Evolutionary conservation across 2,888 invertebrate species (phyloP).

Genomic region (Drosophila monieri): DNA sequence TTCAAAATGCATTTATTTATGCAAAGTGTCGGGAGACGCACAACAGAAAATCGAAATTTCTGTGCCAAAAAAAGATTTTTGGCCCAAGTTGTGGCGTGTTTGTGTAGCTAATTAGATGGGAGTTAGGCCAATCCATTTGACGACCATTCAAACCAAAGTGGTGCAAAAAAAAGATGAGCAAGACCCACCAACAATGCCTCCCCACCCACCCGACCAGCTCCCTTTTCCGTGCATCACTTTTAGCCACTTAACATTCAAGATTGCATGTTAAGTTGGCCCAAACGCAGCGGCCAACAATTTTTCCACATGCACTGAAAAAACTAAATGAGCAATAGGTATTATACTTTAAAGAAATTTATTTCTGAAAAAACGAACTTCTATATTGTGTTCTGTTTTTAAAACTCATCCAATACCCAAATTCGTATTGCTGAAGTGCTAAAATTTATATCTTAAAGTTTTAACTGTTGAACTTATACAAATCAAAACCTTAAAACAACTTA

Average conservation of each 20-base stretch:
- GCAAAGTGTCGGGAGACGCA: constrained; percentile 47
- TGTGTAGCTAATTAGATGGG: constrained; percentile 66
- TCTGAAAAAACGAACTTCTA: too few relatives aligned
- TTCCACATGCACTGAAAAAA: constrained; percentile 45
- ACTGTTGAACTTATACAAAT: constrained; percentile 4
- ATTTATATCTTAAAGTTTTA: neutral
- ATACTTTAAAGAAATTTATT: too few relatives aligned
- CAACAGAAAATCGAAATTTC: constrained; percentile 22
- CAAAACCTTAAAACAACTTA: constrained; percentile 5
- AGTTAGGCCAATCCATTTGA: constrained; percentile 39
- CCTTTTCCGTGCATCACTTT: constrained; percentile 5
- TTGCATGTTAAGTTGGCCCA: constrained; percentile 41
- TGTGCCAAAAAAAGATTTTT: constrained; percentile 45
- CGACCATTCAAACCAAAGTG: constrained; percentile 53
- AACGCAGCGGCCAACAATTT: constrained; percentile 27
- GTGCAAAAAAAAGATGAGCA: constrained; percentile 53
- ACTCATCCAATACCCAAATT: too few relatives aligned
- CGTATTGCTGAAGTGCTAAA: too few relatives aligned
- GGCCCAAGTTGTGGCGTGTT: constrained; percentile 42
- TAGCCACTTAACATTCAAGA: constrained; percentile 69
- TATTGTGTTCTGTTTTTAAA: too few relatives aligned
- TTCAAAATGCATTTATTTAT: constrained; percentile 69
- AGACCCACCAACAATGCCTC: constrained; percentile 10
- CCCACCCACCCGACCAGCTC: constrained; percentile 21
- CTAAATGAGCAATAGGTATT: neutral